Base-by-base conservation (phyloP, 2,113 vertebrate species). In the Atlantisia rogersi region DNA sequence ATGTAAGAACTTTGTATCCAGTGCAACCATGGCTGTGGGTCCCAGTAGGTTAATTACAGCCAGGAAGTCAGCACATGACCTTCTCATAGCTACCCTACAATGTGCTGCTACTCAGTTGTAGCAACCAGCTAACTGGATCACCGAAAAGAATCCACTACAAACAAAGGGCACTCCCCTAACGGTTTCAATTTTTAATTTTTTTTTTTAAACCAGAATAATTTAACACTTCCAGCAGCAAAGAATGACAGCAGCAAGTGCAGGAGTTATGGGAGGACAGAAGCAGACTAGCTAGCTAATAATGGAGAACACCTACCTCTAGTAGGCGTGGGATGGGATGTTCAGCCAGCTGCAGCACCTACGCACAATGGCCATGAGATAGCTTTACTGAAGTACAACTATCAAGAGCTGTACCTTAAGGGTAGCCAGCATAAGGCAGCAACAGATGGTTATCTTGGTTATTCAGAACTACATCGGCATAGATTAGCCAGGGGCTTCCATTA, bases 1-100 rank as follows among this genome's bases (percentile, higher is more conserved):
- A 65, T 1, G 1, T 2, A 50, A 50, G 48, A 79, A 46, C 28
- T 73, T 6, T 11, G 3, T 25, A 89, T 73, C 22, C 64, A 53
- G 55, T 2, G 1, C 17, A 80, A 68, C 13, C 18, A 18, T 0
- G 4, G 50, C 32, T 48, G 15, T 19, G 31, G 35, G 8, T 77
- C 10, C 17, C 1, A 0, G 22, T 3, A 60, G 25, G 13, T 42
- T 86, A 39, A 64, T 39, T n/a, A 55, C 11, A 59, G 0, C 0
- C 4, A 16, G 11, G 62, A 83, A 83, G 25, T 11, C 32, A 64
- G 14, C 20, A 52, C 11, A 15, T 5, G 32, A n/a, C 40, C 9
- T 9, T 75, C 29, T 32, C 0, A 0, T 1, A 44, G 17, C 37
- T 32, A 12, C 28, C 28, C 25, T 53, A 37, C 56, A 46, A 19